Percentiles rank a stretch among this genome's conserved stretches.
Conservation (phyloP, 2,797 vertebrate genomes). For the Neosilurus mollespiculum region DNA sequence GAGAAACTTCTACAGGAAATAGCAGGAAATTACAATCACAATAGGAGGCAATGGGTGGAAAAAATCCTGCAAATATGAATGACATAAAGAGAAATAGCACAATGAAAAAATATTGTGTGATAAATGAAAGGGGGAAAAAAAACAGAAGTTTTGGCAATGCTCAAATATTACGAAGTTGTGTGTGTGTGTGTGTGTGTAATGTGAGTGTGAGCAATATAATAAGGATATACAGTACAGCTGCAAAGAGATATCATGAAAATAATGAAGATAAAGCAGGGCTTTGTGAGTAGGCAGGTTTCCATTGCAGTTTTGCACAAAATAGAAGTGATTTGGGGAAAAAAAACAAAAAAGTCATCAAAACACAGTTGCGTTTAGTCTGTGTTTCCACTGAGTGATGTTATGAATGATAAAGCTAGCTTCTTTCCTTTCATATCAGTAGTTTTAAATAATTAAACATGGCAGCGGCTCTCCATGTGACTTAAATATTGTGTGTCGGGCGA, state of each 20-base stretch:
- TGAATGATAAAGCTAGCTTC: too few relatives aligned
- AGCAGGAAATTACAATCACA: not conserved
- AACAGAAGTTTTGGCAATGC: not conserved
- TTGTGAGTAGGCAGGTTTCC: too few relatives aligned
- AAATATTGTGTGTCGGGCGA: too few relatives aligned
- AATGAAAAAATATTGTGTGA: not conserved
- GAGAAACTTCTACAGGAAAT: not conserved
- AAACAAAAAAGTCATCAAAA: too few relatives aligned
- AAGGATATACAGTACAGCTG: not conserved
- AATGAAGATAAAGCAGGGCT: not conserved
- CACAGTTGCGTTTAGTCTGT: too few relatives aligned
- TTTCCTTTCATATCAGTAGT: too few relatives aligned
- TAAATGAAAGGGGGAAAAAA: not conserved
- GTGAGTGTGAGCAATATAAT: not conserved
- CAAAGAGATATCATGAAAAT: slow-evolving; percentile 7
- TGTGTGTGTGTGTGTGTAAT: not conserved
- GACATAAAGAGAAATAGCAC: not conserved
- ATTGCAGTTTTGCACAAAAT: too few relatives aligned
- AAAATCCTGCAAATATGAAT: not conserved
- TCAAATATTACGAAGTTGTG: not conserved
- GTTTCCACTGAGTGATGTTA: too few relatives aligned
- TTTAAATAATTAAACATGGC: too few relatives aligned
- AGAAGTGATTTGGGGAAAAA: too few relatives aligned
- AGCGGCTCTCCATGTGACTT: too few relatives aligned
- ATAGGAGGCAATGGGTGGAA: not conserved